Base-by-base conservation (phyloP, 2,888 invertebrate species). In the Disparrhopalites patrizii region DNA sequence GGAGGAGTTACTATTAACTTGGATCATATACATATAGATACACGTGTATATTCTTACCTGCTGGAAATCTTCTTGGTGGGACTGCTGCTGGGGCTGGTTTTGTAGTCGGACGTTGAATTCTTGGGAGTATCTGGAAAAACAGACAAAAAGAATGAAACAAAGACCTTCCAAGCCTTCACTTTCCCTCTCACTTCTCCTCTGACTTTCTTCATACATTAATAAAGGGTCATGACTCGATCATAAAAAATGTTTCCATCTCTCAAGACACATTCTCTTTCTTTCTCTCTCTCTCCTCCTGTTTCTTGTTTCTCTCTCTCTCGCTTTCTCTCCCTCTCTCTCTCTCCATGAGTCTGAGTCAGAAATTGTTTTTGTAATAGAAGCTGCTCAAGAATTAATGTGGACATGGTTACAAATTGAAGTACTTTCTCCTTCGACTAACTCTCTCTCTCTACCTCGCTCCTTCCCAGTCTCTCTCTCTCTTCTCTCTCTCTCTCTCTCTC, bases 121-220 rank as follows among this genome's bases (percentile, higher is more conserved):
- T 92, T 92, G 81, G 90, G 89, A 81, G 91, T 89, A 85, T 91
- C 91, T 92, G 85, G 57, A 84, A 83, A 62, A 36, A 23, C 23
- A 47, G 7, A 23, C 18, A 47, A 7, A 47, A 47, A 47, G 18
- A n/a, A 47, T 47, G 18, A 47, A 7, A 18, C 18, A 47, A n/a
- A 47, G 5, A 47, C 13, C 51, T 5, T 27, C 10, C 27, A 27
- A 23, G 27, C 51, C 15, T 43, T 43, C 15, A 43, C 8, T 20
- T 8, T 23, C 47, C 47, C n/a, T 18, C 23, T 47, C 23, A 47
- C 47, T 8, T 25, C 25, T 3, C 23, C 7, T 20, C 20, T 43
- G 43, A 43, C 43, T 43, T 5, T 15, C 5, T 10, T 47, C 47
- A 47, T 47, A 25, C 47, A 47, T 47, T 47, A 47, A 23, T 47